phyloP scores from a whole-genome alignment of 2,888 invertebrate species.

The Leptinotarsa peninsularis region DNA sequence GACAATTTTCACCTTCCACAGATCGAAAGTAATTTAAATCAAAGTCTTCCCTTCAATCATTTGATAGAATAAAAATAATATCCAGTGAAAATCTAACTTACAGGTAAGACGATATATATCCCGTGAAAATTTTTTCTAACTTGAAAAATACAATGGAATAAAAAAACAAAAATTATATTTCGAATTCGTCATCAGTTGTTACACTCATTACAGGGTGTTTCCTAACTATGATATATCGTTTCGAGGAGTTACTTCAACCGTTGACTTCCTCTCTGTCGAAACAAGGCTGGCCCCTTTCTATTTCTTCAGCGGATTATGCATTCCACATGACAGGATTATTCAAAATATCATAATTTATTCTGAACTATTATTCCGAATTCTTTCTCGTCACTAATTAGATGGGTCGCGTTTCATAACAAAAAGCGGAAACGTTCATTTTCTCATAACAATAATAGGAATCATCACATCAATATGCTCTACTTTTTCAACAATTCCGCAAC shows the following conservation, averaged over 20 bases:
- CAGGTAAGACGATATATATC: no score
- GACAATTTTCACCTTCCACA: no score
- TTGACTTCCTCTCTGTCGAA: slow-evolving; percentile 38
- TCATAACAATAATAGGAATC: slow-evolving; percentile 51
- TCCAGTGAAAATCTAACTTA: no score
- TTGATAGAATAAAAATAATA: no score
- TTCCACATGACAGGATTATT: slow-evolving; percentile 33
- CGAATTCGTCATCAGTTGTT: no score
- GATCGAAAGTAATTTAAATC: no score
- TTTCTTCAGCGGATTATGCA: slow-evolving; percentile 36
- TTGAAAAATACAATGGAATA: no score
- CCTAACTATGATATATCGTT: background rate
- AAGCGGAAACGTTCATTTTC: slow-evolving; percentile 51
- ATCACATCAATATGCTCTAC: slow-evolving; percentile 49
- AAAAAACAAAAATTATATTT: no score
- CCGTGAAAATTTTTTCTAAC: no score
- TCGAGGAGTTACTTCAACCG: background rate
- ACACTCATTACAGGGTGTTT: no score
- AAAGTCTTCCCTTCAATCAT: no score
- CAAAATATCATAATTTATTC: slow-evolving; percentile 35
- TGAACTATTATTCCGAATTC: slow-evolving; percentile 35
- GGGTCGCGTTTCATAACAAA: slow-evolving; percentile 49
- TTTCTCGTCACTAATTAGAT: slow-evolving; percentile 43
- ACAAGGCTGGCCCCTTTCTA: slow-evolving; percentile 35
- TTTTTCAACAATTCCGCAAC: slow-evolving; percentile 52